These are phyloP conservation scores for Epizoanthus rinbou DNA, from an alignment of 92 coral and sea anemone genomes.

Conservation along the genomic window DNA sequence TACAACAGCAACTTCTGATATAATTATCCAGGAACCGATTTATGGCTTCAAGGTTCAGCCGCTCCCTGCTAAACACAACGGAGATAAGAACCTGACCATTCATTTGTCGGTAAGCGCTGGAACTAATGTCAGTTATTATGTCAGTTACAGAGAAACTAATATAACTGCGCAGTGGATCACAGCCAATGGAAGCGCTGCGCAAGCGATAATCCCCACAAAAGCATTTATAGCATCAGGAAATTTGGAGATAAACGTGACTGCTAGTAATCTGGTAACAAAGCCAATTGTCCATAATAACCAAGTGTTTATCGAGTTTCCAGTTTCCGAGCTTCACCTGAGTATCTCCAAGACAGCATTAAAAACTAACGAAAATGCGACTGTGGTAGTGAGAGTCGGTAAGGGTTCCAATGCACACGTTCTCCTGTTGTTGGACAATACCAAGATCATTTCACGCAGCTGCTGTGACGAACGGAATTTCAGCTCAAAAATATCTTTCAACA, in stretches of 20 bases:
- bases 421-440: background rate
- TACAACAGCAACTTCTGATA: slow-evolving; percentile 5
- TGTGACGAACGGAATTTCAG: background rate
- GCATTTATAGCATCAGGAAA: slow-evolving; percentile 5
- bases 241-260: slow-evolving; percentile 6
- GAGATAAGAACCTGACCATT: slow-evolving; percentile 13
- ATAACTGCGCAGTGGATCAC: slow-evolving; percentile 20
- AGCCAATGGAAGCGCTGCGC: slow-evolving; percentile 13
- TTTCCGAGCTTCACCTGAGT: background rate
- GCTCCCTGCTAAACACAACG: slow-evolving; percentile 7
- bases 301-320: background rate
- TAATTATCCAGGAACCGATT: slow-evolving; percentile 1
- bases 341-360: background rate
- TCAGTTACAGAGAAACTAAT: background rate
- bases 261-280: slow-evolving; percentile 9
- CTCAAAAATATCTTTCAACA: background rate
- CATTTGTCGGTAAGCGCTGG: slow-evolving; percentile 5
- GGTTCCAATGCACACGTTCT: slow-evolving; percentile 26
- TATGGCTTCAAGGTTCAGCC: background rate
- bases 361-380: background rate
- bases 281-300: background rate
- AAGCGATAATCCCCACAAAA: slow-evolving; percentile 5
- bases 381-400: background rate
- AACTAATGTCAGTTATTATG: slow-evolving; percentile 23
- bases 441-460: slow-evolving; percentile 1